These are phyloP conservation scores for Philonicus albiceps DNA, from an alignment of 2,888 invertebrate species.

Conservation along the genomic window DNA sequence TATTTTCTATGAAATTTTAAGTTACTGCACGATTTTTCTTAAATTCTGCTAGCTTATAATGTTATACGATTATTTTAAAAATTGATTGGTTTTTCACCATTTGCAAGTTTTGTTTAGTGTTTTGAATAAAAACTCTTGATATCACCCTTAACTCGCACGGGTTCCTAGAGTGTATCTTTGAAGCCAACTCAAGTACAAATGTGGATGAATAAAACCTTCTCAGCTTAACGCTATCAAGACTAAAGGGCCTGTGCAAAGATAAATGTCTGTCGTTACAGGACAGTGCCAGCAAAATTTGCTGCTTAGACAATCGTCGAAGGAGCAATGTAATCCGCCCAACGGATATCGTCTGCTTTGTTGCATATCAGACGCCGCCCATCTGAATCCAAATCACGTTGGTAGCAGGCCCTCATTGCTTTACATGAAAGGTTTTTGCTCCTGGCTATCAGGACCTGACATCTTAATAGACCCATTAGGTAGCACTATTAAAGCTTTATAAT, in stretches of 20 bases:
- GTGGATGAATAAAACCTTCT: not conserved
- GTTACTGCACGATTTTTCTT: too few relatives aligned
- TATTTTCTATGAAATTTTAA: too few relatives aligned
- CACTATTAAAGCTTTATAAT: not conserved
- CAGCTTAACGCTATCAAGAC: not conserved
- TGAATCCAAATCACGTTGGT: not conserved
- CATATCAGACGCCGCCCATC: not conserved
- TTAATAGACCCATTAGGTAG: slow-evolving; percentile 7
- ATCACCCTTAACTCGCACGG: not conserved
- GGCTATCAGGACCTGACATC: not conserved
- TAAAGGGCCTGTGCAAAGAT: not conserved
- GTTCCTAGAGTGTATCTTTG: not conserved
- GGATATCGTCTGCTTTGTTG: not conserved
- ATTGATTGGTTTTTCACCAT: not conserved
- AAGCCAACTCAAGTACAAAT: not conserved
- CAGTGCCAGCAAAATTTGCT: not conserved
- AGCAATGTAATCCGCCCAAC: not conserved
- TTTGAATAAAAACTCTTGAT: not conserved
- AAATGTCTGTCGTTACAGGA: not conserved
- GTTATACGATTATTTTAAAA: not conserved
- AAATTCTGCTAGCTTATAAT: too few relatives aligned
- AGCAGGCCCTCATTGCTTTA: not conserved
- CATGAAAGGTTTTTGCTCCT: not conserved
- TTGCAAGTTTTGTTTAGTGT: not conserved
- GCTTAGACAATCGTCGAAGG: not conserved